Conservation (phyloP, 2,888 invertebrate species). For the Heliconius sara region DNA sequence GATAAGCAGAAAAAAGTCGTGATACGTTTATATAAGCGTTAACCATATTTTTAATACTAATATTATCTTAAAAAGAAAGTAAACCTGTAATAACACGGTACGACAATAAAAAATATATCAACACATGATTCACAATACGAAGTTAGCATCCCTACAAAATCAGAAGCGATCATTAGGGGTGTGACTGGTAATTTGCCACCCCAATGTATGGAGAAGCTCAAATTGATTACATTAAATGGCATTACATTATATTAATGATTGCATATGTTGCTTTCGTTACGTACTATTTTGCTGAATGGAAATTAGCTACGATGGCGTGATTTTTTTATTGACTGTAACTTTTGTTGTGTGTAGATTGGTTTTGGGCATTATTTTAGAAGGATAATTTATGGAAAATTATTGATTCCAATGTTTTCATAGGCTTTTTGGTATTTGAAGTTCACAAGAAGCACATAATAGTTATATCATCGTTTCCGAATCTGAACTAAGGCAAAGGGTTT, state of each 20-base stretch:
- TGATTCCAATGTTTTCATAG: not conserved
- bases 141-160: conserved; percentile 34
- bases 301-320: conserved; percentile 45
- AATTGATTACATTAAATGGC: conserved; percentile 81
- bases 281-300: conserved; percentile 53
- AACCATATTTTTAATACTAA: not conserved
- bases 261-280: conserved; percentile 71
- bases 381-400: not conserved
- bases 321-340: conserved; percentile 31
- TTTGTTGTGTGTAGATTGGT: conserved; percentile 7
- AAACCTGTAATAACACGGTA: not conserved
- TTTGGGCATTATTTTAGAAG: not conserved
- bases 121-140: not conserved
- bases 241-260: conserved; percentile 76
- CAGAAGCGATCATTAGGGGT: conserved; percentile 62
- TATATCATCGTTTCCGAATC: too few species aligned
- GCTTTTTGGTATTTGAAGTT: not conserved
- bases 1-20: not conserved
- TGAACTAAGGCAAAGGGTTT: too few species aligned
- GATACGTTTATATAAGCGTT: not conserved
- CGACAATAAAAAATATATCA: not conserved
- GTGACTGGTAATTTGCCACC: conserved; percentile 74
- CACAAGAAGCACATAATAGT: not conserved
- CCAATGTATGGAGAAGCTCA: conserved; percentile 48
- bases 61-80: not conserved